Base-by-base conservation (phyloP, 2,888 invertebrate genomes). In the Siphonodentalium dalli region DNA sequence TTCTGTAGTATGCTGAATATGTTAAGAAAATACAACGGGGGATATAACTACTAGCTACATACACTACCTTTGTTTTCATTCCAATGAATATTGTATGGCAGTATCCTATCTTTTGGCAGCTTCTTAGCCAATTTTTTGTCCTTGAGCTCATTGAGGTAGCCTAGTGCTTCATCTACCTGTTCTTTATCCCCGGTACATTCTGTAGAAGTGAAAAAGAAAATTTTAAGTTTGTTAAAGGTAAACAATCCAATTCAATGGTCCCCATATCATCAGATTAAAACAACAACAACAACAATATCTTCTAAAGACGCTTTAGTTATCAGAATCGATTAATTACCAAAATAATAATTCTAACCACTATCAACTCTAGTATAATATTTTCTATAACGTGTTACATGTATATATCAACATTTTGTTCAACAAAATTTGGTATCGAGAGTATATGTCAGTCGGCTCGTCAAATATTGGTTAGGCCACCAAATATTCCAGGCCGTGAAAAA, bases 61-160 rank as follows among this genome's bases (percentile, higher is more conserved):
- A n/a, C n/a, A n/a, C 21, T 33, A 71, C 72, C 72, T 60, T 63
- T 60, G 0, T 60, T 55, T 26, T 57, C 38, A 18, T 58, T 53
- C 74, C 71, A 72, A 11, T 56, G 50, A 0, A 72, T 45, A 9
- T 41, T 44, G 40, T 72, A 69, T 2, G 51, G 20, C 6, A 62
- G 34, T 8, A 69, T 57, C 28, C 61, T 68, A 18, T 55, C 42
- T 1, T 37, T 23, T 1, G 60, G 54, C 3, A 71, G 46, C 18
- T 53, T 51, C 9, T 46, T 29, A 7, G 37, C n/a, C 48, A 71
- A 61, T 21, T 50, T 58, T 21, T 61, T 53, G 1, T 55, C 54
- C 41, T 63, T 61, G 23, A 73, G 49, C 2, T 63, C 54, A 2
- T 47, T 42, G 37, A 68, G 50, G 31, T 69, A 54, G 20, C 54